Evolutionary conservation across 35 echinoderm and acorn worm genomes (phyloP), one percentile per base, ranked within the genome.

Genomic region (Apostichopus californicus): DNA sequence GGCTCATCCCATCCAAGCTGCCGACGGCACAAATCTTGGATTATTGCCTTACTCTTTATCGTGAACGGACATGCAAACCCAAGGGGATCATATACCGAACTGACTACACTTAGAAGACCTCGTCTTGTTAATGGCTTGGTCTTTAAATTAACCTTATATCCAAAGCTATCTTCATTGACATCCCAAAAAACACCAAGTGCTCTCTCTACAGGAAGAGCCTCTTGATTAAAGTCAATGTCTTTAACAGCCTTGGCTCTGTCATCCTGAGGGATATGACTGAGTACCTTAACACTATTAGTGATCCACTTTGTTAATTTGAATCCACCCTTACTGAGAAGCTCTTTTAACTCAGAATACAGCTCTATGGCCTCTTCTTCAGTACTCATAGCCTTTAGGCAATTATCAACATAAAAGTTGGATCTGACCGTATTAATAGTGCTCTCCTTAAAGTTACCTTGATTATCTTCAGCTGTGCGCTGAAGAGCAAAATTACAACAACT

Each of bases 61-160:
- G 77, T 80, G 24, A 17, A 88, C 46, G 94, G 94, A 54, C 81
- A 34, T 9, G 77, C 91, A 82, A 92, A 92, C 56, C 94, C 94
- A 9, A 87, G 54, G n/a, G 94, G 94, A 73, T 93, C 86, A 64
- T 95, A 95, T 12, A 95, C 61, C 12, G 91, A 90, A 28, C 83
- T 72, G 9, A 93, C 86, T 15, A 71, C 65, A 24, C 54, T 86
- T 15, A 95, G 70, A 25, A 92, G 54, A 10, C 90, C 90, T 46
- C 94, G 57, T 89, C 73, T 86, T 26, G 90, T 92, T 5, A 22
- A 78, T n/a, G 92, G 91, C 5, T 87, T 86, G 1, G 80, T 52
- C 25, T 77, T 93, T 10, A n/a, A 14, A 8, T 11, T 77, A 9
- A 79, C 71, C 18, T 90, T 66, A 21, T 77, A 93, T 1, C 91